Base-by-base conservation (phyloP, 1,140 invertebrate genomes). In the Panonychus citri region DNA sequence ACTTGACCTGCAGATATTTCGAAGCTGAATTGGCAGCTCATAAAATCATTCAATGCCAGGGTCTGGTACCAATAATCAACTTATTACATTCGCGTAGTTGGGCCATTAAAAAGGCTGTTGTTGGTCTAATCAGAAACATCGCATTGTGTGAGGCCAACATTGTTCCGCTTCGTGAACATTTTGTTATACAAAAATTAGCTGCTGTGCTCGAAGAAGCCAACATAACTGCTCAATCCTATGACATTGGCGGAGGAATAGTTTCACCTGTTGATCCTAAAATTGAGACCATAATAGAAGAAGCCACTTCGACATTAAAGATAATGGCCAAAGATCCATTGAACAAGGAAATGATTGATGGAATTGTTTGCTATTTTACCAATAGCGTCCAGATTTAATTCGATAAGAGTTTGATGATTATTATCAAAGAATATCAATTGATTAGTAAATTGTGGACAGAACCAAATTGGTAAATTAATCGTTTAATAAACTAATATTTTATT, bases 1-100 rank as follows among this genome's bases (percentile, higher is more conserved):
- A 98, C 69, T 75, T 97, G 59, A 97, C 93, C 1, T 89, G 86
- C 43, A 79, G 94, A 60, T 91, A 97, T 68, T 79, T 82, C 4
- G 89, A 96, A 66, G 82, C 87, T 37, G 90, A 95, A 72, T 81
- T 89, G 76, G 93, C 91, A 19, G 91, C 96, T 70, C 95, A 96
- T 73, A 81, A 87, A 5, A 88, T 97, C 8, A 81, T 90, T 26
- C 70, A 86, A 34, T 89, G 91, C 70, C 89, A 91, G 62, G 91
- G 91, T 4, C 74, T 91, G 60, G 81, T 83, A 66, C 82, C 95
- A 42, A 86, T 98, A 66, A 89, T 95, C 19, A 91, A 91, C 71
- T 74, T 98, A 39, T 75, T 98, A 59, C 85, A 90, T 70, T 86
- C 88, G 26, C 85, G 86, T 49, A 89, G 85, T 0, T 91, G 87